phyloP scores from a whole-genome alignment of 2,797 vertebrate species.

The Anguilla obscura region DNA sequence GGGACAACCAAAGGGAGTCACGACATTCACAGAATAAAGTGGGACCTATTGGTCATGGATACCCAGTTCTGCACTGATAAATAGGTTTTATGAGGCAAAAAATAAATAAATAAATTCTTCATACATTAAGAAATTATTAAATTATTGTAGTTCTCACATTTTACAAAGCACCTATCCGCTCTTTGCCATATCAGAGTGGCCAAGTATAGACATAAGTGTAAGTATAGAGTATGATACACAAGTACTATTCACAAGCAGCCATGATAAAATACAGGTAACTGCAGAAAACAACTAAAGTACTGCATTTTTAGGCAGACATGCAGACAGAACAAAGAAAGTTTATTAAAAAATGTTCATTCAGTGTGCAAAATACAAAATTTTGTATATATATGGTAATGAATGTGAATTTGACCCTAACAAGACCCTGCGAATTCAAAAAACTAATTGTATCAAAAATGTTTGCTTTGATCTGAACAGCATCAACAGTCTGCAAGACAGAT shows the following conservation, averaged over 20 bases:
- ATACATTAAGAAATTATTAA: background rate
- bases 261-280: background rate
- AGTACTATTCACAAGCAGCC: background rate
- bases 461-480: background rate
- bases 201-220: background rate
- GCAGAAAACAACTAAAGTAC: background rate
- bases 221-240: background rate
- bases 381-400: background rate
- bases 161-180: background rate
- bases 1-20: background rate
- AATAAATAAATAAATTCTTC: background rate
- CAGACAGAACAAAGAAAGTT: background rate
- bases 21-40: background rate
- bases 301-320: background rate
- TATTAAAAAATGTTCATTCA: background rate
- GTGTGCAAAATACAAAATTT: background rate
- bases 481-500: background rate
- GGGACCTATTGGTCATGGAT: background rate
- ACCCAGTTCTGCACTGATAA: background rate
- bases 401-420: too few species aligned
- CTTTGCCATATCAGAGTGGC: background rate
- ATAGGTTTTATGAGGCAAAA: background rate
- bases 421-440: too few species aligned
- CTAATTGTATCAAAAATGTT: background rate
- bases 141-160: background rate